Conservation (phyloP, 2,113 vertebrate species). For the Apeltes quadracus region DNA sequence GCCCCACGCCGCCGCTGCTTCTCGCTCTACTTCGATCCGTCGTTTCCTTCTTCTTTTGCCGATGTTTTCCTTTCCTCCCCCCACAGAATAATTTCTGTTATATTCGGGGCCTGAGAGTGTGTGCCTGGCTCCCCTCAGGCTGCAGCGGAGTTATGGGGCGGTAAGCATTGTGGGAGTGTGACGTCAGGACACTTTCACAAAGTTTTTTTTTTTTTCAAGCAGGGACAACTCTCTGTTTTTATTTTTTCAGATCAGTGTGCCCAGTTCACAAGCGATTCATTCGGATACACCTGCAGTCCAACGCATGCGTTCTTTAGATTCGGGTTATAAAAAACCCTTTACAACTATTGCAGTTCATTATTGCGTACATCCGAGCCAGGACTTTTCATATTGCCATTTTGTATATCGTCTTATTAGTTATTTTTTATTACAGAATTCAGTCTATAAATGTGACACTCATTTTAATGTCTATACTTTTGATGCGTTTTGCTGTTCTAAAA, state of each 20-base stretch:
- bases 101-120: constrained; percentile 82
- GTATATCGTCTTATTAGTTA: background rate
- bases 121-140: constrained; percentile 79
- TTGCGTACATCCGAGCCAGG: background rate
- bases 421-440: background rate
- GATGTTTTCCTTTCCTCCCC: background rate
- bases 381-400: background rate
- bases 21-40: constrained; percentile 50
- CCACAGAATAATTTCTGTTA: constrained; percentile 61
- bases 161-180: constrained; percentile 87
- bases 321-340: background rate
- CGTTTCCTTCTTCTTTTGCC: constrained; percentile 30
- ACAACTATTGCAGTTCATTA: background rate
- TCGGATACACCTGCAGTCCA: constrained; percentile 33
- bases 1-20: constrained; percentile 67
- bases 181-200: constrained; percentile 86
- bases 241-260: constrained; percentile 19
- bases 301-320: too few relatives aligned
- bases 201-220: constrained; percentile 73
- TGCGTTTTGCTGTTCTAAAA: background rate
- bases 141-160: constrained; percentile 84
- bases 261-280: background rate
- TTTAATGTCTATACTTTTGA: background rate
- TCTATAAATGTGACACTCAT: background rate
- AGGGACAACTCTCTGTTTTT: constrained; percentile 42